Conservation (phyloP, 2,888 invertebrate species). For the Cryptus armator region DNA sequence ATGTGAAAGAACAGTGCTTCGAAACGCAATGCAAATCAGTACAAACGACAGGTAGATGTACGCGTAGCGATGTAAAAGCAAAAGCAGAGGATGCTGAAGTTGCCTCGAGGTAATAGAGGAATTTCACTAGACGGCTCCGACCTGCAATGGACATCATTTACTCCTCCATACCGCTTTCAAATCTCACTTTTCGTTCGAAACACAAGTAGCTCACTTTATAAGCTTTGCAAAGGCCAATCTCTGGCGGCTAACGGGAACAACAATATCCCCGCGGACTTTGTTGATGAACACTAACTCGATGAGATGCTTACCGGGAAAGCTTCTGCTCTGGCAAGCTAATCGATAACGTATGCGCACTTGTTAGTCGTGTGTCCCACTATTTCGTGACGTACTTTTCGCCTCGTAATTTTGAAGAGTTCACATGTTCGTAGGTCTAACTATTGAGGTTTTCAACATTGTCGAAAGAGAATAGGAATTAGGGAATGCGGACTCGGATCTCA, state of each 20-base stretch:
- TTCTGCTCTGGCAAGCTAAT: too few relatives aligned
- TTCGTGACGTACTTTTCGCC: background rate
- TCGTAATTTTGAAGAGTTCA: background rate
- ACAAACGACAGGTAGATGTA: background rate
- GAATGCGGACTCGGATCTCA: background rate
- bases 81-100: conserved; percentile 12
- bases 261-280: background rate
- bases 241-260: background rate
- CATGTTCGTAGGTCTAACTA: background rate
- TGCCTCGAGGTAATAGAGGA: conserved; percentile 22
- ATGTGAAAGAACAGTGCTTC: background rate
- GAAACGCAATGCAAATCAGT: background rate
- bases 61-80: conserved; percentile 18
- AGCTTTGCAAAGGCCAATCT: background rate
- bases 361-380: background rate
- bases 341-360: too few relatives aligned
- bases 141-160: background rate
- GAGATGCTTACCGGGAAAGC: background rate
- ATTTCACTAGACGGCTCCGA: background rate
- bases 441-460: background rate
- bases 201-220: background rate
- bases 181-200: background rate
- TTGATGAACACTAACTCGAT: background rate
- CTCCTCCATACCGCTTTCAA: background rate
- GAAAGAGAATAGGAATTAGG: background rate